These are phyloP conservation scores for Sphenodon punctatus DNA, from an alignment of 2,797 vertebrate species.

Conservation along the genomic window DNA sequence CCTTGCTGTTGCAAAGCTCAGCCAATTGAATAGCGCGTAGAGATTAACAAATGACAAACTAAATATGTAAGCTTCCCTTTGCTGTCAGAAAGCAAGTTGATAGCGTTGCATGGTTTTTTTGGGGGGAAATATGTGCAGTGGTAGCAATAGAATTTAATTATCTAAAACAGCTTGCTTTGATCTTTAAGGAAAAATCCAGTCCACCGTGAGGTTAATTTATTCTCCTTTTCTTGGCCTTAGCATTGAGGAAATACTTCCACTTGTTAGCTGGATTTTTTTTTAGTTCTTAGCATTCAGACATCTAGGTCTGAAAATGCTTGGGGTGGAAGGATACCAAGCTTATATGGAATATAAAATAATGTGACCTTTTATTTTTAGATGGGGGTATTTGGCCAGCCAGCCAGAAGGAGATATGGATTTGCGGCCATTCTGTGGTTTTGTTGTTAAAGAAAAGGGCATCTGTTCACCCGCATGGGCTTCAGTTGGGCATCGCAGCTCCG, in stretches of 20 bases:
- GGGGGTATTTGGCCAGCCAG: not conserved
- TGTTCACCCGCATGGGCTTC: not conserved
- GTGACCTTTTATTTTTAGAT: constrained; percentile 10
- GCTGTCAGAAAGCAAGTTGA: not conserved
- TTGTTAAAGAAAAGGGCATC: not conserved
- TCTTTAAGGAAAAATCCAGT: not conserved
- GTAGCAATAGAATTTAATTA: not conserved
- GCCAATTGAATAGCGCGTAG: not conserved
- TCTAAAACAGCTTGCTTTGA: not conserved
- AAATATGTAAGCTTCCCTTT: no score
- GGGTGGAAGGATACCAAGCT: not conserved
- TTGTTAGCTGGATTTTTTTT: not conserved
- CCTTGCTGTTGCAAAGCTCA: no score
- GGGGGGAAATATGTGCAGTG: no score
- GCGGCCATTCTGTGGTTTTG: constrained; percentile 1
- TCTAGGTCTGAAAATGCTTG: not conserved
- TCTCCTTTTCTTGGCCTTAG: not conserved
- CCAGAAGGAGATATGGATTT: constrained; percentile 11
- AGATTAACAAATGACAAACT: no score
- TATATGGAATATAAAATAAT: not conserved
- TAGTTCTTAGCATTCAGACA: not conserved
- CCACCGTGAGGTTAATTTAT: not conserved
- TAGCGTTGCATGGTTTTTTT: not conserved
- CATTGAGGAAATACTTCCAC: not conserved
- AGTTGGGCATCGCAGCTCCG: not conserved